Evolutionary conservation across 2,113 vertebrate genomes (phyloP).

Genomic region (chimpanzee (Pan troglodytes)): NHGRI_mPanTro3-v2.1_pri NC_072421.2:143802501-143803000

Average conservation of each 20-base stretch:
- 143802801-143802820: not conserved
- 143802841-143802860: not conserved
- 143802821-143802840: not conserved
- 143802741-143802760: not conserved
- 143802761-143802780: not conserved
- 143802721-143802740: not conserved
- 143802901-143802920: not conserved
- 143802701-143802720: not conserved
- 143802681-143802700: not conserved
- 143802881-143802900: not conserved
- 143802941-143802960: not conserved
- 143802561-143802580: too few species aligned
- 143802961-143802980: not conserved
- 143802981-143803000: not conserved
- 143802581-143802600: too few species aligned
- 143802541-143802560: too few species aligned
- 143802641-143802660: not conserved
- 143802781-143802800: not conserved
- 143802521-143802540: too few species aligned
- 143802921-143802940: not conserved
- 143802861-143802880: not conserved
- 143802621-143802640: too few species aligned
- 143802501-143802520: too few species aligned
- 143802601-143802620: too few species aligned
- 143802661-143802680: not conserved